Conservation (phyloP, 2,888 invertebrate species). For the Eretmocerus hayati region DNA sequence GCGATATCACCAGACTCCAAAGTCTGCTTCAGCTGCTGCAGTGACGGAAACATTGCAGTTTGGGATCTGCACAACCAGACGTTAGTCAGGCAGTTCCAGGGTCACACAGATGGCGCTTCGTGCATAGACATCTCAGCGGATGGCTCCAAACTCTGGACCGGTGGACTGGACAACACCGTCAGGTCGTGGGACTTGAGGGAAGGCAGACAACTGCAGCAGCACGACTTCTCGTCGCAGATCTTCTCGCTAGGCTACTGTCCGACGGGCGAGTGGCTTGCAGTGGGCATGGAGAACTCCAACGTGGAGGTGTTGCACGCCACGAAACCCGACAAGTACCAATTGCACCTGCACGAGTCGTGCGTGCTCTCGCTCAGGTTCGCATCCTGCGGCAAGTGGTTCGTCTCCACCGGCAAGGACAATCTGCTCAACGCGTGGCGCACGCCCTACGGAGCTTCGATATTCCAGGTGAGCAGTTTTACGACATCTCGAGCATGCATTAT, state of each 20-base stretch:
- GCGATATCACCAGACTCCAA: constrained; percentile 94
- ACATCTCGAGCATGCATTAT: neutral
- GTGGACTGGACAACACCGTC: constrained; percentile 90
- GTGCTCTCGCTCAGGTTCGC: constrained; percentile 89
- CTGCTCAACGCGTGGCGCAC: constrained; percentile 93
- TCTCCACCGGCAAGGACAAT: constrained; percentile 91
- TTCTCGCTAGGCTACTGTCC: constrained; percentile 94
- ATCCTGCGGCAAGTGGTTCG: constrained; percentile 93
- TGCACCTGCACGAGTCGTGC: constrained; percentile 93
- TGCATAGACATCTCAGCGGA: constrained; percentile 93
- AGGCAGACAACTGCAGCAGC: constrained; percentile 85
- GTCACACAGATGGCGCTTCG: constrained; percentile 91
- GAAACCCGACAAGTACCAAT: constrained; percentile 90
- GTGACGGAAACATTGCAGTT: constrained; percentile 92
- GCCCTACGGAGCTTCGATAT: constrained; percentile 90
- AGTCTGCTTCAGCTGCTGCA: constrained; percentile 95
- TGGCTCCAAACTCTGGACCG: constrained; percentile 90
- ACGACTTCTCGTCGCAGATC: constrained; percentile 87
- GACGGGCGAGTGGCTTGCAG: constrained; percentile 91
- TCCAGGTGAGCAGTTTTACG: constrained; percentile 61
- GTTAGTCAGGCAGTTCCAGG: constrained; percentile 79
- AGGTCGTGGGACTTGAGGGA: constrained; percentile 89
- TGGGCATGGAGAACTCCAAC: constrained; percentile 94
- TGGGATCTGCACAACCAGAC: constrained; percentile 94
- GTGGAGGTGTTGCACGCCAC: constrained; percentile 85